phyloP scores from a whole-genome alignment of 1,140 invertebrate genomes.

The Drosophila melanica region DNA sequence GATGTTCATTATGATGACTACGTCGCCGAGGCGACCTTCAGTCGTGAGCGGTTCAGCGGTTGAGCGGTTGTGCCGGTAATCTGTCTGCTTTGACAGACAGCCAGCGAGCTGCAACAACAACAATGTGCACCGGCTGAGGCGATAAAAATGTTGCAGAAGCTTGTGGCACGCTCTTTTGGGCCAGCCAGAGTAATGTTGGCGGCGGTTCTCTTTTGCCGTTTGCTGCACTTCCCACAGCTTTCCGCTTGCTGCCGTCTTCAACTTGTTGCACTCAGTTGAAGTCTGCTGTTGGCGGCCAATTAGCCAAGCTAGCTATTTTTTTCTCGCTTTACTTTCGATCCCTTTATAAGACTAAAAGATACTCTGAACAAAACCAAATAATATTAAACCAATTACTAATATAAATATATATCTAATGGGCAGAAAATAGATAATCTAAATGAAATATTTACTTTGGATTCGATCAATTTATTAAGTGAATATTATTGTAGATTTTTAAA shows the following conservation, averaged over 20 bases:
- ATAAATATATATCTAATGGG: no score
- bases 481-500: no score
- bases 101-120: constrained; percentile 11
- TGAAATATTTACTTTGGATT: no score
- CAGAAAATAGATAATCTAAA: no score
- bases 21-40: constrained; percentile 46
- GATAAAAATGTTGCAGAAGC: constrained; percentile 31
- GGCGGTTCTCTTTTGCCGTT: constrained; percentile 17
- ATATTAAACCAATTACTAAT: no score
- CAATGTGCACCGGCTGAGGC: constrained; percentile 2
- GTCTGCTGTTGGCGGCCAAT: constrained; percentile 23
- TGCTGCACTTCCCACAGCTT: constrained; percentile 11
- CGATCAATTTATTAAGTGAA: no score
- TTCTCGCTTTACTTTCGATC: constrained; percentile 6
- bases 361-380: background rate
- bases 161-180: constrained; percentile 25
- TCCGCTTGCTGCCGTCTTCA: background rate
- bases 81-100: constrained; percentile 74
- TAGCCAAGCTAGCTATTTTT: constrained; percentile 27
- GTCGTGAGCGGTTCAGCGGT: constrained; percentile 32
- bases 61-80: constrained; percentile 22
- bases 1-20: constrained; percentile 14
- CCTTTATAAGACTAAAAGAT: background rate
- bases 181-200: background rate
- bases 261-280: constrained; percentile 35